A percentile compares a stretch with the other conserved stretches of the same genome.
phyloP scores from a whole-genome alignment of 2,113 vertebrate species.

The Cynoglossus semilaevis region DNA sequence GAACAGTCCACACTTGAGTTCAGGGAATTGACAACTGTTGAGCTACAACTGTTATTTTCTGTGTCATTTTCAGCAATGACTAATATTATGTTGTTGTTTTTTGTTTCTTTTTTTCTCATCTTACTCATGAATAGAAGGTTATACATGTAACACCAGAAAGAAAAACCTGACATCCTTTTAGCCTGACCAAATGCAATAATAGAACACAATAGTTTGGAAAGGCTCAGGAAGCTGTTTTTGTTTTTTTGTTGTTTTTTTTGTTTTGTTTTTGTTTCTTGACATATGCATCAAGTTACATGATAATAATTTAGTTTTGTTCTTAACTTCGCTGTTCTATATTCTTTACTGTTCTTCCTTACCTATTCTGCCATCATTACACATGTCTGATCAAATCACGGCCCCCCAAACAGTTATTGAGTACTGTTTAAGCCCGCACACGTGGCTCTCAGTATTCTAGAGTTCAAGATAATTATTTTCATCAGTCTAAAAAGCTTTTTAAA shows the following conservation, averaged over 20 bases:
- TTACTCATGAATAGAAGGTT: constrained; percentile 39
- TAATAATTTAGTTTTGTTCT: not conserved
- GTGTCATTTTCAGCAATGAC: constrained; percentile 38
- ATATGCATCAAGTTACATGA: no score
- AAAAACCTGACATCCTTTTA: constrained; percentile 27
- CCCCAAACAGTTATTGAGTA: not conserved
- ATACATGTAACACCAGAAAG: constrained; percentile 14
- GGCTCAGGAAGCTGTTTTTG: constrained; percentile 13
- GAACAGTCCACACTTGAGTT: constrained; percentile 39
- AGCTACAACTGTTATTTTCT: constrained; percentile 35
- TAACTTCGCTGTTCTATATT: not conserved
- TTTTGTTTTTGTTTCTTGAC: no score
- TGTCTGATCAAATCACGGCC: not conserved
- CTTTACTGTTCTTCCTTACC: not conserved
- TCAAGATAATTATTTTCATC: not conserved
- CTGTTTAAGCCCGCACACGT: not conserved
- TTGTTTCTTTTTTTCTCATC: constrained; percentile 12
- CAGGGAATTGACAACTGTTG: constrained; percentile 33
- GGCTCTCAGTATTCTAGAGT: not conserved
- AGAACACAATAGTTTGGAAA: constrained; percentile 45
- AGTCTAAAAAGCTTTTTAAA: no score
- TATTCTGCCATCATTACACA: not conserved
- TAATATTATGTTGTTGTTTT: constrained; percentile 45
- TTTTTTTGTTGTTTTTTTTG: no score
- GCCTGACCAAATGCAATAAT: constrained; percentile 48